These are phyloP conservation scores for Proteles cristata DNA, from an alignment of 2,113 vertebrate species.

Conservation along the genomic window DNA sequence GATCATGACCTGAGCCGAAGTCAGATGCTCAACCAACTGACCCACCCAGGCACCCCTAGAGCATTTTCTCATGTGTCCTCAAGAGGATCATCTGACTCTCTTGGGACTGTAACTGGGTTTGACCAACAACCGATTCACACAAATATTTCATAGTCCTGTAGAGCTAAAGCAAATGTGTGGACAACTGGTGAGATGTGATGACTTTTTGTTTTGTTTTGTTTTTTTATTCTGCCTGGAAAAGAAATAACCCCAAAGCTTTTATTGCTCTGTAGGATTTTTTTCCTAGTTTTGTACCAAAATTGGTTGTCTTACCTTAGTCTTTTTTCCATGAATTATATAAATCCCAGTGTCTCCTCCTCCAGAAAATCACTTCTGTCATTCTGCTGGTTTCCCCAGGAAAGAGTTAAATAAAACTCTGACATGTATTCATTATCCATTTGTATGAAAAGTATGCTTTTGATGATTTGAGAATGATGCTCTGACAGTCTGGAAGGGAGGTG, in stretches of 20 bases:
- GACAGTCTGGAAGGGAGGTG: not conserved
- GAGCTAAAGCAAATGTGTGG: not conserved
- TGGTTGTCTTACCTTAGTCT: not conserved
- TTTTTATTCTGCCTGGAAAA: not conserved
- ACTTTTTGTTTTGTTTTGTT: not conserved
- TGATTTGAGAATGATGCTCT: conserved; percentile 51
- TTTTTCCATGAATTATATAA: not conserved
- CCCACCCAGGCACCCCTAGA: no score
- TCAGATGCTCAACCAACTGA: no score
- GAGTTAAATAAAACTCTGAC: conserved; percentile 54
- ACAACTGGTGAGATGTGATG: not conserved
- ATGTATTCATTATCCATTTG: conserved; percentile 61
- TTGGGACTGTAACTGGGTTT: not conserved
- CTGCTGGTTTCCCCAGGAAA: conserved; percentile 29
- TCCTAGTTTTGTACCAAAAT: not conserved
- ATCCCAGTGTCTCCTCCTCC: not conserved
- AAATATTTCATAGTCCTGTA: not conserved
- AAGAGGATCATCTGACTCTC: not conserved
- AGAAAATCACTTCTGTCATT: not conserved
- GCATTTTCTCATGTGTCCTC: not conserved
- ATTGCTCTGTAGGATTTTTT: not conserved
- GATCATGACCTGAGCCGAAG: no score
- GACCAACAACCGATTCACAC: not conserved
- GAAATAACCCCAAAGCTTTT: not conserved
- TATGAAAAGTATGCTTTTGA: conserved; percentile 56